phyloP scores from a whole-genome alignment of 2,888 invertebrate genomes.

The Agriotes lineatus region DNA sequence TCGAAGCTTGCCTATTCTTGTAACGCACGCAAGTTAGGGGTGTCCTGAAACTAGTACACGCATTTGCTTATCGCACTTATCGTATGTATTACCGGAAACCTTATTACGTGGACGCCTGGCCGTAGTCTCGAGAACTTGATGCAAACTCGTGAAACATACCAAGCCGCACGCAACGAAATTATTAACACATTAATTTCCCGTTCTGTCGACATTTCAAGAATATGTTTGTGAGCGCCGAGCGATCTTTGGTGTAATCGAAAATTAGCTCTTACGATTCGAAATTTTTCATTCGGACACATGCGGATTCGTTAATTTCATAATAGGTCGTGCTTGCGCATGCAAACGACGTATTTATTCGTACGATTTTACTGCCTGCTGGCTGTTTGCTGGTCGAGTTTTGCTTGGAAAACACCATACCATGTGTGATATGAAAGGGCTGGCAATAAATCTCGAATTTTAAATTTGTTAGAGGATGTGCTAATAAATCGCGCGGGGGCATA shows the following conservation, averaged over 20 bases:
- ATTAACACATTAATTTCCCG: constrained; percentile 12
- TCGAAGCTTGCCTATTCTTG: too few relatives aligned
- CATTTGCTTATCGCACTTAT: not conserved
- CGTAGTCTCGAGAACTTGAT: not conserved
- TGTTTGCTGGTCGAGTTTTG: not conserved
- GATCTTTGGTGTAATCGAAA: constrained; percentile 2
- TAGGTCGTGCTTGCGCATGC: constrained; percentile 9
- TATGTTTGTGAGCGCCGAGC: not conserved
- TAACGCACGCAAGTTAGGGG: not conserved
- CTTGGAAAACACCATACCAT: constrained; percentile 6
- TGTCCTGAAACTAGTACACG: not conserved
- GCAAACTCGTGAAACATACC: not conserved
- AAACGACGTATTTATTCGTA: constrained; percentile 15
- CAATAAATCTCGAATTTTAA: constrained; percentile 13
- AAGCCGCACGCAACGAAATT: constrained; percentile 6
- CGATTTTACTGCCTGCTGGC: constrained; percentile 8
- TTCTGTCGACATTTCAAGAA: not conserved
- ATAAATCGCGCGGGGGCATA: constrained; percentile 8
- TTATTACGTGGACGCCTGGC: not conserved
- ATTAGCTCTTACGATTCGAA: not conserved
- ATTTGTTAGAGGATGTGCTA: constrained; percentile 14
- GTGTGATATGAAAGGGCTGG: constrained; percentile 2
- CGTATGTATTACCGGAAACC: not conserved
- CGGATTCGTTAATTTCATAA: constrained; percentile 14
- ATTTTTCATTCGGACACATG: not conserved